Conservation (phyloP, 2,113 vertebrate species). For the Lepus europaeus region DNA sequence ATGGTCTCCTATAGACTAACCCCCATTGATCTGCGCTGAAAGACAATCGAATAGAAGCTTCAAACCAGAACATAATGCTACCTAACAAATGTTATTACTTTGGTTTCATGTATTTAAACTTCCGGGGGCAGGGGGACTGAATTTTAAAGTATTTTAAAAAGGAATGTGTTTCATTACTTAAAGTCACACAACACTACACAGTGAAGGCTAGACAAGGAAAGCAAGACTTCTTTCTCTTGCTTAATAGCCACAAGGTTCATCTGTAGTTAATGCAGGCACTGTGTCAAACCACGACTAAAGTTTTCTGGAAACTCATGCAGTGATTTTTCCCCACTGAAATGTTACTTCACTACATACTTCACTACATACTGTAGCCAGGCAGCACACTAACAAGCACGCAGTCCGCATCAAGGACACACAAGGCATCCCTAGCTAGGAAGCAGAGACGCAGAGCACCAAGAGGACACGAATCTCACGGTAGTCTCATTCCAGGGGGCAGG, state of each 20-base stretch:
- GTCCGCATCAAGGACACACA: background rate
- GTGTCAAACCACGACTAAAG: background rate
- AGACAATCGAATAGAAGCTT: background rate
- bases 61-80: background rate
- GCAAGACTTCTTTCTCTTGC: background rate
- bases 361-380: too few species aligned
- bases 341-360: background rate
- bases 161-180: slow-evolving; percentile 36
- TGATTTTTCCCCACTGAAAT: slow-evolving; percentile 16
- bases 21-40: background rate
- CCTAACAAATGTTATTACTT: background rate
- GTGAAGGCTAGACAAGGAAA: background rate
- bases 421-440: background rate
- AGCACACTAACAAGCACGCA: background rate
- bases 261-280: background rate
- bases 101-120: background rate
- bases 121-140: background rate
- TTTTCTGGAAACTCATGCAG: background rate
- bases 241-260: background rate
- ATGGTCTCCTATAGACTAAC: background rate
- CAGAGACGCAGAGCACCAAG: background rate
- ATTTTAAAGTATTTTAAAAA: background rate
- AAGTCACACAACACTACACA: background rate
- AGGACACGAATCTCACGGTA: too few species aligned
- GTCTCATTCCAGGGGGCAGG: background rate